Base-by-base conservation (phyloP, 2,888 invertebrate genomes). In the Andrena dorsata region DNA sequence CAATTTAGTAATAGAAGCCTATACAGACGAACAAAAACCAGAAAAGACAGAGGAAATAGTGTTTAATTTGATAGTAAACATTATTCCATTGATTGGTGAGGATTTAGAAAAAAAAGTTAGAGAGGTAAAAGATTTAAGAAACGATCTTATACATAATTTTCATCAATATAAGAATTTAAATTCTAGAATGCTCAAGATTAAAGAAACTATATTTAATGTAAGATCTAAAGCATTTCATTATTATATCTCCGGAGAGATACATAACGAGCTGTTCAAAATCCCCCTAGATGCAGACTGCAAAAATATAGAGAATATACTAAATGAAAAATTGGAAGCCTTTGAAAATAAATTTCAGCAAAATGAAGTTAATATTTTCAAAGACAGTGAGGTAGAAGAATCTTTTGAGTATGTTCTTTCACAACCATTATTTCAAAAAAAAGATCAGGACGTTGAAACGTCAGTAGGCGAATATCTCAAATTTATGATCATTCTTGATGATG, bases 61-160 rank as follows among this genome's bases (percentile, higher is more conserved):
- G 49, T 49, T 49, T 49, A 4, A 49, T 49, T n/a, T 49, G 13
- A 49, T n/a, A n/a, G 49, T 49, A 2, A 49, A 49, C n/a, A n/a
- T 49, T 49, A 49, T 49, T 49, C 49, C 49, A 49, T 49, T 49
- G n/a, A 49, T 49, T n/a, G n/a, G 16, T n/a, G n/a, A 49, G 0
- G 49, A 49, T 49, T 49, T 49, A 16, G 1, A 49, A 49, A 8
- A 0, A n/a, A 49, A 49, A 49, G 5, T 49, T 16, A 16, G 5
- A 49, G 49, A 49, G 49, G 0, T 49, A n/a, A 6, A 49, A 16
- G 8, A n/a, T 49, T 49, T 49, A 49, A 49, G 49, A n/a, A 2
- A 49, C n/a, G n/a, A 49, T 49, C 49, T 49, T 49, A n/a, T 49
- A n/a, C 49, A 49, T 49, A 49, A 49, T 49, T 49, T 49, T 49